phyloP scores from a whole-genome alignment of 2,113 vertebrate genomes.

The Platichthys stellatus region DNA sequence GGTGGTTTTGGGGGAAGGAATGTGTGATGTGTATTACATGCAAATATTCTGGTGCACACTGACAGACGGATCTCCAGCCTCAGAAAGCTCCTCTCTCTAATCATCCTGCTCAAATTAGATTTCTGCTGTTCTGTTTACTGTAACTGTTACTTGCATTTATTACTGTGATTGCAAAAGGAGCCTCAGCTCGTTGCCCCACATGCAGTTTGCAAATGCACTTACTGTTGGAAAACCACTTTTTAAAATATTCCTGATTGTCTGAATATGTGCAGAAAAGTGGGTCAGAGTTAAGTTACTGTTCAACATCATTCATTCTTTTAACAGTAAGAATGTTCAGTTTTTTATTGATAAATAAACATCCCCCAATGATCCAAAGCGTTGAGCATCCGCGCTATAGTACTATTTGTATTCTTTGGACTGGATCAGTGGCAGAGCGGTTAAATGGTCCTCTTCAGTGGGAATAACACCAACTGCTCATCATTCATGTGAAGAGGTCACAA shows the following conservation, averaged over 20 bases:
- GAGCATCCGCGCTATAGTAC: no score
- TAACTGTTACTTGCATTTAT: slow-evolving; percentile 1
- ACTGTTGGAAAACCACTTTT: neutral
- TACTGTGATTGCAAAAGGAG: slow-evolving; percentile 15
- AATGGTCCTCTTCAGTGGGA: no score
- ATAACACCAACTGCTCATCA: neutral
- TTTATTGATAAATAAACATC: neutral
- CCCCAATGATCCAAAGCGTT: no score
- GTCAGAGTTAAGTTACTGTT: neutral
- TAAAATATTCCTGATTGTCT: neutral
- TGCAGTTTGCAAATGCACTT: neutral
- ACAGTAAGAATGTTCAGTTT: neutral
- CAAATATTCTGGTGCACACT: slow-evolving; percentile 39
- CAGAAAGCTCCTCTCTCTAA: slow-evolving; percentile 40
- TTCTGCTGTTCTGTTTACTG: slow-evolving; percentile 1
- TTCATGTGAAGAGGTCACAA: neutral
- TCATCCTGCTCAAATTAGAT: slow-evolving; percentile 15
- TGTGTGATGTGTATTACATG: slow-evolving; percentile 62
- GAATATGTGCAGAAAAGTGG: neutral
- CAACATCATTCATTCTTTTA: neutral
- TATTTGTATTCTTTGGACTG: no score
- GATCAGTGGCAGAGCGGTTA: no score
- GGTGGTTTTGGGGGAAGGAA: slow-evolving; percentile 69
- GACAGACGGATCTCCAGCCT: slow-evolving; percentile 38
- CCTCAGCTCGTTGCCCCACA: neutral